phyloP scores from a whole-genome alignment of 2,888 invertebrate species.

The Melanchra persicariae region DNA sequence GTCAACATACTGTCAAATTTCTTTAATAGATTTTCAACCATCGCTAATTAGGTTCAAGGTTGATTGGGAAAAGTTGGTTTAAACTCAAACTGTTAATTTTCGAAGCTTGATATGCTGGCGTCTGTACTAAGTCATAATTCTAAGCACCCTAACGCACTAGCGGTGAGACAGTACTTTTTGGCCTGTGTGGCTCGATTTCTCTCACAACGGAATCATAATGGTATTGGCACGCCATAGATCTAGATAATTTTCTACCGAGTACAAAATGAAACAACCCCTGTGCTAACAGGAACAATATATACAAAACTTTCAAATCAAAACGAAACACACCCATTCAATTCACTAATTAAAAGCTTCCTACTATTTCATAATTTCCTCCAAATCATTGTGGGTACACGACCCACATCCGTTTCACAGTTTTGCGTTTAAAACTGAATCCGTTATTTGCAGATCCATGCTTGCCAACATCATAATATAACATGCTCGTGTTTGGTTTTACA shows the following conservation, averaged over 20 bases:
- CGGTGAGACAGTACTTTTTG: no score
- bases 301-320: background rate
- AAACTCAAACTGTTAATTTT: no score
- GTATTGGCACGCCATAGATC: no score
- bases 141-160: no score
- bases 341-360: constrained; percentile 12
- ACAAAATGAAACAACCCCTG: background rate
- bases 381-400: background rate
- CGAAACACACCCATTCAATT: background rate
- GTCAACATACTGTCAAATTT: no score
- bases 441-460: constrained; percentile 21
- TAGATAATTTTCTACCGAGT: background rate
- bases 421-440: constrained; percentile 5
- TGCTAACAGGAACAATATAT: background rate
- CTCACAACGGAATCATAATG: no score
- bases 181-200: no score
- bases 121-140: no score
- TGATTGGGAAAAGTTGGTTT: no score
- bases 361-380: constrained; percentile 13
- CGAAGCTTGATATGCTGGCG: no score
- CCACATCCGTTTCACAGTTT: constrained; percentile 1
- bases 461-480: background rate
- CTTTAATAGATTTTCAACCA: no score
- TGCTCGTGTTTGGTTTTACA: constrained; percentile 14
- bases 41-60: no score